Percentiles rank a stretch among this genome's conserved stretches.
These are phyloP conservation scores for Cotesia glomerata DNA, from an alignment of 1,140 invertebrate species.

Conservation along the genomic window DNA sequence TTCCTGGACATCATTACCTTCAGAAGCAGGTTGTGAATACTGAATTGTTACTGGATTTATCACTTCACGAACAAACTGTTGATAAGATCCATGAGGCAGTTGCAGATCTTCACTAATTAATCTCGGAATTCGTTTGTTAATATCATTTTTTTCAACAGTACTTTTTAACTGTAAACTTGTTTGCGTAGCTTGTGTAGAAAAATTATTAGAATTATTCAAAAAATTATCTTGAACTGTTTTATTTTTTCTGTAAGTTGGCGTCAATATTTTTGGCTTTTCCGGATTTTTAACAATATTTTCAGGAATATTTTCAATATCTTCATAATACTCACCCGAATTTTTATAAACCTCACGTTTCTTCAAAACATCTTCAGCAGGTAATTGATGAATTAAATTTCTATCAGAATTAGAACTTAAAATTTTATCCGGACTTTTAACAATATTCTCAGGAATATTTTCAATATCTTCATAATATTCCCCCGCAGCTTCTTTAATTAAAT, in stretches of 20 bases:
- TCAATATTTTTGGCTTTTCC: background rate
- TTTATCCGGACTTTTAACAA: constrained; percentile 19
- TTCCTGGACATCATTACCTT: background rate
- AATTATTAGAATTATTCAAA: too few species aligned
- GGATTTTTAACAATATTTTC: constrained; percentile 11
- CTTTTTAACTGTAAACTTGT: background rate
- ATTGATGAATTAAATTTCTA: too few species aligned
- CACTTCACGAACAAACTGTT: constrained; percentile 19
- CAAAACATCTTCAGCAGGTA: constrained; percentile 38
- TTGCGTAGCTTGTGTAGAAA: too few species aligned
- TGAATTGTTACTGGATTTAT: constrained; percentile 7
- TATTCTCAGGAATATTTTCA: constrained; percentile 14
- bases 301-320: constrained; percentile 26
- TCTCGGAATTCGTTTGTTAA: background rate
- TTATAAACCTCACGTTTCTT: constrained; percentile 52
- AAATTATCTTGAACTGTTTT: too few species aligned
- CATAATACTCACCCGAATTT: constrained; percentile 39
- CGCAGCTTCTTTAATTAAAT: constrained; percentile 53
- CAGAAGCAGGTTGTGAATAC: background rate
- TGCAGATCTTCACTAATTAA: background rate
- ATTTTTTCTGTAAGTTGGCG: background rate
- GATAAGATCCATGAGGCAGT: background rate
- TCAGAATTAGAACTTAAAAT: background rate
- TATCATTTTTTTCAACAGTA: background rate
- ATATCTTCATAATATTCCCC: constrained; percentile 32